These are phyloP conservation scores for Macropus fuliginosus DNA, from an alignment of 2,797 vertebrate genomes.

Conservation along the genomic window DNA sequence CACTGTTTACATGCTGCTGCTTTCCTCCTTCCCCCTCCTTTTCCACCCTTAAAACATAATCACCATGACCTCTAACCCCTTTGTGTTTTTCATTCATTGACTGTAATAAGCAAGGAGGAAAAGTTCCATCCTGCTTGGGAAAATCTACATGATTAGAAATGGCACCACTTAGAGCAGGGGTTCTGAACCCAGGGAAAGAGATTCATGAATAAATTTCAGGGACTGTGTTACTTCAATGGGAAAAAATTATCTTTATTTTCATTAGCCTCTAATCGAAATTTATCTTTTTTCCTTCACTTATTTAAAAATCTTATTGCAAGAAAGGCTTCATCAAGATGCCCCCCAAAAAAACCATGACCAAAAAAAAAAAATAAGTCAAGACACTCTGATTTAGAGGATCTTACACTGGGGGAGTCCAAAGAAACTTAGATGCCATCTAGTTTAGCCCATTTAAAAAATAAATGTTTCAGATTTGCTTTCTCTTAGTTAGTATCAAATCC, in stretches of 20 bases:
- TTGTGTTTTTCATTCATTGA: constrained; percentile 51
- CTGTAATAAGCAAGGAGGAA: constrained; percentile 32
- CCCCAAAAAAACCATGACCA: neutral
- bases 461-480: neutral
- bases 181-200: neutral
- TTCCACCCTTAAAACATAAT: neutral
- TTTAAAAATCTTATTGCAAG: neutral
- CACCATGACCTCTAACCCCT: constrained; percentile 32
- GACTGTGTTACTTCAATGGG: neutral
- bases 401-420: neutral
- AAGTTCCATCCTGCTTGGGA: constrained; percentile 25
- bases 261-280: neutral
- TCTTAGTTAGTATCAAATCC: neutral
- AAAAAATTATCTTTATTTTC: neutral
- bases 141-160: constrained; percentile 24
- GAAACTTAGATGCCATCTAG: neutral
- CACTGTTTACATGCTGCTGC: constrained; percentile 37
- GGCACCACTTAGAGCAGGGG: neutral
- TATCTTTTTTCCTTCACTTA: neutral
- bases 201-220: neutral
- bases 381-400: neutral
- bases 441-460: neutral
- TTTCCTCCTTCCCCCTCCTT: neutral
- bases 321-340: neutral
- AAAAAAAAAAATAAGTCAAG: neutral